Conservation (phyloP, 2,797 vertebrate genomes). For the Chaetophractus vellerosus region DNA sequence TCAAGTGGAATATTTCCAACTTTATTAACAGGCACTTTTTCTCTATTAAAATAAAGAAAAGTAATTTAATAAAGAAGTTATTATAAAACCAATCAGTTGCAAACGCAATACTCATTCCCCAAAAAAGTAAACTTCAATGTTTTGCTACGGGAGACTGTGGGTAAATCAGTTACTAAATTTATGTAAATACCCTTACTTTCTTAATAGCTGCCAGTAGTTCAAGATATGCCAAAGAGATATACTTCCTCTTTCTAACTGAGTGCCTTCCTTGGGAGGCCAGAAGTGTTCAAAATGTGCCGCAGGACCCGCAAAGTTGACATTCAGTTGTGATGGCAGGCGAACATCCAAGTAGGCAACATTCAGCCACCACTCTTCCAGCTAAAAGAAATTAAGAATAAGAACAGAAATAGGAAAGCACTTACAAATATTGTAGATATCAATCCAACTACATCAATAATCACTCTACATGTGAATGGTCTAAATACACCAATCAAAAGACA, state of each 20-base stretch:
- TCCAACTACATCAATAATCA: too few species aligned
- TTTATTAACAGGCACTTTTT: constrained; percentile 94
- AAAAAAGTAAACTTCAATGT: constrained; percentile 53
- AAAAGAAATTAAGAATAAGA: constrained; percentile 78
- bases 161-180: constrained; percentile 47
- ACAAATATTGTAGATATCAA: too few species aligned
- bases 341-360: constrained; percentile 95
- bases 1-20: constrained; percentile 91
- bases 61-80: constrained; percentile 56
- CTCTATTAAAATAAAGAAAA: constrained; percentile 90
- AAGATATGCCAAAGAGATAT: constrained; percentile 93
- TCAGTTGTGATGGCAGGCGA: constrained; percentile 95
- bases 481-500: too few species aligned
- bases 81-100: constrained; percentile 57
- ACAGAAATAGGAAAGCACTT: background rate
- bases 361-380: constrained; percentile 99
- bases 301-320: constrained; percentile 95
- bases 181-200: constrained; percentile 91
- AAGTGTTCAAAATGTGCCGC: constrained; percentile 94
- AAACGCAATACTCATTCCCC: background rate
- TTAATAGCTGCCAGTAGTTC: constrained; percentile 96
- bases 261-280: constrained; percentile 95
- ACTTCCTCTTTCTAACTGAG: constrained; percentile 93
- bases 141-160: background rate
- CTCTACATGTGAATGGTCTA: too few species aligned